These are phyloP conservation scores for Tenthredo notha DNA, from an alignment of 2,888 invertebrate species.

Conservation along the genomic window DNA sequence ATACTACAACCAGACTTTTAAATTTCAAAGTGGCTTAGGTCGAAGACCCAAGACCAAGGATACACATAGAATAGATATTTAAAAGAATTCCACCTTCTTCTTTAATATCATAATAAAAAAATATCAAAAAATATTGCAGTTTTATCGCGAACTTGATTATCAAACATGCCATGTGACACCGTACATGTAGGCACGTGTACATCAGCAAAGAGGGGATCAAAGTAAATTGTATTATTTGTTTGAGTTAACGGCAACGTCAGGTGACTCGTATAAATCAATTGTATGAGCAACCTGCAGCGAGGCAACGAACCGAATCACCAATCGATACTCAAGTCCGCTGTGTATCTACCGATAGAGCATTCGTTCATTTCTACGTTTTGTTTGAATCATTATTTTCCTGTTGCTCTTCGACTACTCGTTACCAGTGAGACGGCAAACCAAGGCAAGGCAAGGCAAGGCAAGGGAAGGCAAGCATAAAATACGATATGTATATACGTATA, in stretches of 20 bases:
- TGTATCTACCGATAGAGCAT: slow-evolving; percentile 13
- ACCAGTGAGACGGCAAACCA: slow-evolving; percentile 25
- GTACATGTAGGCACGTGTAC: neutral
- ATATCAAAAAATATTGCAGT: neutral
- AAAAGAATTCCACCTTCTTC: neutral
- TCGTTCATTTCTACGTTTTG: slow-evolving; percentile 42
- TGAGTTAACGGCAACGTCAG: slow-evolving; percentile 46
- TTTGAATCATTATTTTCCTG: slow-evolving; percentile 40
- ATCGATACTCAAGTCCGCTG: slow-evolving; percentile 22
- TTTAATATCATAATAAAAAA: neutral
- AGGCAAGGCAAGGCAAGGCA: neutral
- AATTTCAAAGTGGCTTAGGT: slow-evolving; percentile 31
- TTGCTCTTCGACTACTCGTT: slow-evolving; percentile 43
- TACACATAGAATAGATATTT: neutral
- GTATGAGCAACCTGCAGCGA: slow-evolving; percentile 39
- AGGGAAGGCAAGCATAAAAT: slow-evolving; percentile 25
- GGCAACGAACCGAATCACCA: slow-evolving; percentile 43
- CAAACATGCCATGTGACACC: neutral
- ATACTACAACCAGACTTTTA: slow-evolving; percentile 32
- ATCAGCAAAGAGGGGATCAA: neutral
- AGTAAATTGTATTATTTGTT: slow-evolving; percentile 45
- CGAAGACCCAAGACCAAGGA: slow-evolving; percentile 14
- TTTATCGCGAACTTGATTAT: neutral
- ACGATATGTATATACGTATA: slow-evolving; percentile 14
- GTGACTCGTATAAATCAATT: slow-evolving; percentile 52